phyloP scores from a whole-genome alignment of 1,140 invertebrate species.

The Bradysia coprophila region DNA sequence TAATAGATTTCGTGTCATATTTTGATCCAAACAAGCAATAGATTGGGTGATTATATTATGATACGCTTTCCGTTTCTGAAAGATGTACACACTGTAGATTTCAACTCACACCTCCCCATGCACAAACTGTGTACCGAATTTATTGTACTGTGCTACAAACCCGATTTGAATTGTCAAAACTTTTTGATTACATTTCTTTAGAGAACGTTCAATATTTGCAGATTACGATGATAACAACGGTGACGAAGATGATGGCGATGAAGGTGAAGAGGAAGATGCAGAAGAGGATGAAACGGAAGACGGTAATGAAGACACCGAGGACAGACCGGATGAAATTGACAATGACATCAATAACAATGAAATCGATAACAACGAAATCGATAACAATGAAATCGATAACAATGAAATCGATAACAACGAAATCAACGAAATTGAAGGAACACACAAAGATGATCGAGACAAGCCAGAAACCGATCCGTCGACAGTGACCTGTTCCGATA shows the following conservation, averaged over 20 bases:
- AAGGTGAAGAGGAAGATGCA: constrained; percentile 6
- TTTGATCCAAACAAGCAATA: too few relatives aligned
- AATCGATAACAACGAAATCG: not conserved
- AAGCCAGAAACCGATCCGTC: not conserved
- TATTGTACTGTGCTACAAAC: too few relatives aligned
- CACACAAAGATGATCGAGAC: not conserved
- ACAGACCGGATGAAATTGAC: not conserved
- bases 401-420: not conserved
- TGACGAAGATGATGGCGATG: constrained; percentile 4
- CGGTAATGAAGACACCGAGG: not conserved
- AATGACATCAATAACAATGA: not conserved
- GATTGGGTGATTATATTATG: too few relatives aligned
- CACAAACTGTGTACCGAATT: not conserved
- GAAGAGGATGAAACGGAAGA: constrained; percentile 2
- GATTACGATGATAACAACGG: constrained; percentile 1
- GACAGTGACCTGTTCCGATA: constrained; percentile 13
- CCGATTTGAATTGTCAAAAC: too few relatives aligned
- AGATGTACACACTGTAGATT: not conserved
- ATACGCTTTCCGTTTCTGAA: not conserved
- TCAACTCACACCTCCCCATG: not conserved
- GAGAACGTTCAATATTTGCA: not conserved
- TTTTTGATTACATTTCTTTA: not conserved
- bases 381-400: not conserved
- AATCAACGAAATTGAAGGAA: not conserved
- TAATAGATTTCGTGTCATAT: too few relatives aligned